Evolutionary conservation across 2,888 invertebrate species (phyloP).

Genomic region (Brenthis daphne): DNA sequence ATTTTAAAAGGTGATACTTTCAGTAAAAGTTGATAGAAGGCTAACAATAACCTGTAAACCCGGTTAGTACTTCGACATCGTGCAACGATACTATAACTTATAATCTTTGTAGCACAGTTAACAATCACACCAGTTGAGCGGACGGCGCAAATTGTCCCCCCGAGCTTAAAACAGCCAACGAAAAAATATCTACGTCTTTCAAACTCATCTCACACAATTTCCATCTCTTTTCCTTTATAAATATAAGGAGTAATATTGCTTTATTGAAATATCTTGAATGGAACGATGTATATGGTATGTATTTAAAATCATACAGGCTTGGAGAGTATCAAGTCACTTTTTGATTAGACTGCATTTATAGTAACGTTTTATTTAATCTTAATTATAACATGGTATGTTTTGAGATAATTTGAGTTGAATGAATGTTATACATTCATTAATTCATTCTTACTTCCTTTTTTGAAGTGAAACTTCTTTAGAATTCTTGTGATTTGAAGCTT

Average conservation of each 20-base stretch:
- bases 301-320: constrained; percentile 45
- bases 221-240: neutral
- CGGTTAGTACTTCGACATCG: constrained; percentile 49
- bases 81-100: constrained; percentile 65
- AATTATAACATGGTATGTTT: constrained; percentile 22
- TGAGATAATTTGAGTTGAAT: constrained; percentile 5
- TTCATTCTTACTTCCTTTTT: neutral
- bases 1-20: neutral
- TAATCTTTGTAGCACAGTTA: constrained; percentile 73
- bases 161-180: constrained; percentile 48
- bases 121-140: constrained; percentile 68
- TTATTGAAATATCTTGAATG: neutral
- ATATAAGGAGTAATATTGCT: constrained; percentile 8
- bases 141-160: constrained; percentile 75
- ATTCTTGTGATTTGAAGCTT: too few species aligned
- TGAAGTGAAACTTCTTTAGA: too few species aligned
- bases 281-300: constrained; percentile 47
- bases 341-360: constrained; percentile 34
- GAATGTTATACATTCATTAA: neutral
- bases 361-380: constrained; percentile 35
- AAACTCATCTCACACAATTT: constrained; percentile 13
- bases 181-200: constrained; percentile 39
- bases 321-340: constrained; percentile 38
- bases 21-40: constrained; percentile 4
- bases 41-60: constrained; percentile 22